Evolutionary conservation across 2,888 invertebrate genomes (phyloP).

Genomic region (Hydriomena furcata): DNA sequence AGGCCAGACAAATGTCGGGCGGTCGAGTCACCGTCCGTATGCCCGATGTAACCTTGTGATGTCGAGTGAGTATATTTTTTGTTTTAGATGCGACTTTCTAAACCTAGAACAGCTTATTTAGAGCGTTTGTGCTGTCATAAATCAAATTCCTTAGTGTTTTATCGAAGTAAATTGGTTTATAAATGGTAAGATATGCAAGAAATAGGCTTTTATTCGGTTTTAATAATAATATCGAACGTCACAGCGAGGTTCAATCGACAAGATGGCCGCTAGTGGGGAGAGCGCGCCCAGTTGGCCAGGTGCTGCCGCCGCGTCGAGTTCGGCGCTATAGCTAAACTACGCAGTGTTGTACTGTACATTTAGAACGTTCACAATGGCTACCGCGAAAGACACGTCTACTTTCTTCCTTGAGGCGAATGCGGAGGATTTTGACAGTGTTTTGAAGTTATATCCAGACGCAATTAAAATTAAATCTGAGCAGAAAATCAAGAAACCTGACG

Average conservation of each 20-base stretch:
- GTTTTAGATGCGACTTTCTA: slow-evolving; percentile 44
- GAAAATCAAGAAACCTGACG: slow-evolving; percentile 96
- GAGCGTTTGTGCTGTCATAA: slow-evolving; percentile 13
- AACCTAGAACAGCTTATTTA: slow-evolving; percentile 32
- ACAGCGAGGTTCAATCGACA: slow-evolving; percentile 74
- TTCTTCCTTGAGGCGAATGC: slow-evolving; percentile 96
- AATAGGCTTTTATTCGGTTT: slow-evolving; percentile 52
- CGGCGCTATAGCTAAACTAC: slow-evolving; percentile 83
- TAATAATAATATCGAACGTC: slow-evolving; percentile 80
- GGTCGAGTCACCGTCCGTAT: slow-evolving; percentile 70
- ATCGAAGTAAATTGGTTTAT: slow-evolving; percentile 37
- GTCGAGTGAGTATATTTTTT: slow-evolving; percentile 76
- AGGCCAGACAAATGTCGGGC: slow-evolving; percentile 78
- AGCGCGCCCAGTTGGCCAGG: slow-evolving; percentile 83
- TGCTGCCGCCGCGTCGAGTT: slow-evolving; percentile 85
- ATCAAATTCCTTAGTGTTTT: slow-evolving; percentile 28
- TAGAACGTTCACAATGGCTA: slow-evolving; percentile 89
- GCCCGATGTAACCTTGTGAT: slow-evolving; percentile 80
- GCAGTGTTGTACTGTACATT: slow-evolving; percentile 84
- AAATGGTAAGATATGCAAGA: slow-evolving; percentile 45
- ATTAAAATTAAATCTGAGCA: slow-evolving; percentile 94
- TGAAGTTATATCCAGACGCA: slow-evolving; percentile 95
- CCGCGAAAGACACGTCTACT: slow-evolving; percentile 95
- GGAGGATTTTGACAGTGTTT: slow-evolving; percentile 93
- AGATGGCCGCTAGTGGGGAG: slow-evolving; percentile 83